Base-by-base conservation (phyloP, 2,888 invertebrate genomes). In the Drosophila atroscutellata region DNA sequence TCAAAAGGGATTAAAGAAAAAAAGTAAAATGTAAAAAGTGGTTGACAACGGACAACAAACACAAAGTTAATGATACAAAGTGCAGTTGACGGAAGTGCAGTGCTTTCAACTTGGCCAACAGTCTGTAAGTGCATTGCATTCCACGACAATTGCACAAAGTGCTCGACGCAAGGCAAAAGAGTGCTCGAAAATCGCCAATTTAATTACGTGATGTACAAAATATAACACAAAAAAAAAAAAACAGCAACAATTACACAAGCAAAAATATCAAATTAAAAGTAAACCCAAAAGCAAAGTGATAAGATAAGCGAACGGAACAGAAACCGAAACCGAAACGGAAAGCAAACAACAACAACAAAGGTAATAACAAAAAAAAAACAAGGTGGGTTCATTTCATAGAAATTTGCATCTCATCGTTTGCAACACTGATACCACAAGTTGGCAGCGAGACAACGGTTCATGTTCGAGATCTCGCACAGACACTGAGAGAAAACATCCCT, bases 271-370 rank as follows among this genome's bases (percentile, higher is more conserved):
- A 49, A 49, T 49, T 13, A 54, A 55, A 34, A 34, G 36, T 49
- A 39, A 52, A 20, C 9, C 2, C 34, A 51, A 54, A 55, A 55
- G 47, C 15, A 26, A 18, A 20, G n/a, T 45, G 81, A 85, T 81
- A 81, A 81, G 81, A 81, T 81, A 85, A 84, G 84, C 61, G 56
- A 28, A 24, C 54, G 37, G 37, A 56, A 56, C 28, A 42, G 20
- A 28, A 56, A 56, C 5, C n/a, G 39, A 55, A 28, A 55, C 54
- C 36, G 13, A 26, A 58, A 37, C 49, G 26, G 50, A 42, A 39
- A 42, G 28, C 67, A 42, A 49, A 54, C 42, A 42, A 11, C n/a
- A 20, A 39, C 0, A 45, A 24, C n/a, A 45, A 24, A 26, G 0
- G 0, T 2, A 30, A 30, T 8, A 47, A 57, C 30, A 39, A 51